Evolutionary conservation across 2,113 vertebrate species (phyloP).

Genomic region (Polypterus bichir): DNA sequence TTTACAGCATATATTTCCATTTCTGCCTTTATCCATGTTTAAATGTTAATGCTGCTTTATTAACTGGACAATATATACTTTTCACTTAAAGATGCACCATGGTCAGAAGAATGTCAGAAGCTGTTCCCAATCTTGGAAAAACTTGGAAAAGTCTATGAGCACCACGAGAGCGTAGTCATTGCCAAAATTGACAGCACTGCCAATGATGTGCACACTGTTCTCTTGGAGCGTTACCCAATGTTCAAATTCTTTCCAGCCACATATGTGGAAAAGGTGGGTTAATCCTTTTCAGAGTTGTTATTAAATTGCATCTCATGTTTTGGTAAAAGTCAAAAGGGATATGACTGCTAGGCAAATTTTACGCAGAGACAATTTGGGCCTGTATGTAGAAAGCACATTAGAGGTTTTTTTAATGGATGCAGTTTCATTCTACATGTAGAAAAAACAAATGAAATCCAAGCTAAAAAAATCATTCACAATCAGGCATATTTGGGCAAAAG

Average conservation of each 20-base stretch:
- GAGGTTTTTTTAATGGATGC: not conserved
- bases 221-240: constrained; percentile 42
- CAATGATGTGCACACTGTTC: constrained; percentile 60
- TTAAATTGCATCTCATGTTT: not conserved
- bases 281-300: not conserved
- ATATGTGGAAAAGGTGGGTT: constrained; percentile 39
- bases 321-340: not conserved
- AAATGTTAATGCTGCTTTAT: too few species aligned
- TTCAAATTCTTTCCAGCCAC: constrained; percentile 73
- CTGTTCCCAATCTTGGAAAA: constrained; percentile 67
- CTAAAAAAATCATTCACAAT: too few species aligned
- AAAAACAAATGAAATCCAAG: too few species aligned
- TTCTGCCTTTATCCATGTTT: too few species aligned
- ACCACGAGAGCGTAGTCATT: constrained; percentile 47
- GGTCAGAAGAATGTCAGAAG: constrained; percentile 49
- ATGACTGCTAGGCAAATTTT: not conserved
- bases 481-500: too few species aligned
- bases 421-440: too few species aligned
- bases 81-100: constrained; percentile 61
- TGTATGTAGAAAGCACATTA: not conserved
- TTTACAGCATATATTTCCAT: too few species aligned
- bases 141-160: constrained; percentile 53
- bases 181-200: constrained; percentile 73
- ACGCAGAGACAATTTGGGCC: not conserved
- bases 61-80: not conserved